phyloP scores from a whole-genome alignment of 2,888 invertebrate species.

The Leuctra nigra region DNA sequence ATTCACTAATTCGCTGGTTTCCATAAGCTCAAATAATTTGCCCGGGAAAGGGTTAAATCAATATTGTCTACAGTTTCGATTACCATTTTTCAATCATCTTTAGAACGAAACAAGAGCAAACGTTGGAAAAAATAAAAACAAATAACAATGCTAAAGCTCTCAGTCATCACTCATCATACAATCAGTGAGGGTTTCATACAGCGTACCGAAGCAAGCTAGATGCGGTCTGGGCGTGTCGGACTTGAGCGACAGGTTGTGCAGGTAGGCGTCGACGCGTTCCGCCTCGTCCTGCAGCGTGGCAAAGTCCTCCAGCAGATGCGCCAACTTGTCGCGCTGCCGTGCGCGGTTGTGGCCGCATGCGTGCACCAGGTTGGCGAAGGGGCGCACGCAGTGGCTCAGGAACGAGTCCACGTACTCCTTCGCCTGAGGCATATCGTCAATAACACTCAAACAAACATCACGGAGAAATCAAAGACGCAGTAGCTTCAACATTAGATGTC shows the following conservation, averaged over 20 bases:
- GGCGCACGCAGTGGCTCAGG: constrained; percentile 75
- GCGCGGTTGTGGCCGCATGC: constrained; percentile 94
- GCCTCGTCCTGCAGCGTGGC: constrained; percentile 77
- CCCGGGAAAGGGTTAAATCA: too few species aligned
- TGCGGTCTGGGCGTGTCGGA: constrained; percentile 63
- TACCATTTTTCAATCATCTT: too few species aligned
- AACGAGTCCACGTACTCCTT: constrained; percentile 87
- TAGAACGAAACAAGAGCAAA: too few species aligned
- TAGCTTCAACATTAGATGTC: too few species aligned
- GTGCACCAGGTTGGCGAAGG: constrained; percentile 79
- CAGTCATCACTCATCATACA: too few species aligned
- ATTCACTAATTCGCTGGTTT: too few species aligned
- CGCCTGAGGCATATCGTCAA: constrained; percentile 45
- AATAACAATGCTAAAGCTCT: too few species aligned
- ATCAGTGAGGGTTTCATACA: too few species aligned
- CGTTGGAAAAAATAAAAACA: too few species aligned
- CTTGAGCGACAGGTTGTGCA: constrained; percentile 62
- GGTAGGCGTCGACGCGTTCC: constrained; percentile 79
- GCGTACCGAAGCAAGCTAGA: constrained; percentile 78
- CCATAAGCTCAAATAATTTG: too few species aligned
- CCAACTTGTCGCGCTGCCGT: constrained; percentile 88
- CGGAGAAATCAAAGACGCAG: too few species aligned
- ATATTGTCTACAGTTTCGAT: too few species aligned
- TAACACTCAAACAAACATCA: background rate
- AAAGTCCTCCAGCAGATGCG: constrained; percentile 83